A percentile compares a stretch with the other conserved stretches of the same genome.
Conservation (phyloP, 2,797 vertebrate species). For the Chlorospingus semifuscus region DNA sequence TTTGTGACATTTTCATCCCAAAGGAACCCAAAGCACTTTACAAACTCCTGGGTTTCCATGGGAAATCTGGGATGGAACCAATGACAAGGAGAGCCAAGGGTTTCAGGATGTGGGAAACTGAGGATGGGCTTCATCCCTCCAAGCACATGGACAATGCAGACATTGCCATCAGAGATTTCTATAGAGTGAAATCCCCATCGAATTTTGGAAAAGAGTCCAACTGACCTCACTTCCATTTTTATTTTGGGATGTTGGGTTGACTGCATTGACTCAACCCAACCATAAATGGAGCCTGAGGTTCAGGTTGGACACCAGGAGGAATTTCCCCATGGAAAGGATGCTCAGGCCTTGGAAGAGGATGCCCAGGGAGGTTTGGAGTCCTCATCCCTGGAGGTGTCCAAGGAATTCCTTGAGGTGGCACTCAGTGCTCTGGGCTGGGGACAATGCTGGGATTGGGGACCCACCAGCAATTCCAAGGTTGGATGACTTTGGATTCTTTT, state of each 20-base stretch:
- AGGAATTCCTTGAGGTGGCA: background rate
- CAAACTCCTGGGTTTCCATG: too few species aligned
- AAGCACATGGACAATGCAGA: background rate
- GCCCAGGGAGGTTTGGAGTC: background rate
- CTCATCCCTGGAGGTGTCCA: background rate
- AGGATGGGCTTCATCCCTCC: background rate
- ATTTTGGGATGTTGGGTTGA: background rate
- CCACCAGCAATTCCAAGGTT: background rate
- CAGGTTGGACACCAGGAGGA: rapidly evolving
- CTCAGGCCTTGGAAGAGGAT: rapidly evolving
- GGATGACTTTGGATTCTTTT: background rate
- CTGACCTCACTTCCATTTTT: background rate
- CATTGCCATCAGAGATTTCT: background rate
- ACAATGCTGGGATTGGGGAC: too few species aligned
- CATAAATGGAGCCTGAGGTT: background rate
- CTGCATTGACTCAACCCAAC: background rate
- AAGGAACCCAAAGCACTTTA: too few species aligned
- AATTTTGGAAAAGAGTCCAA: background rate
- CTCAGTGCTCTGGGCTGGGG: background rate
- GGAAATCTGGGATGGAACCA: background rate
- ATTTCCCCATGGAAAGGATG: background rate
- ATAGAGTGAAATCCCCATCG: rapidly evolving
- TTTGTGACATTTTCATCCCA: rapidly evolving
- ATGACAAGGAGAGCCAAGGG: rapidly evolving
- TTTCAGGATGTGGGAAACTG: background rate